Conservation (phyloP, 2,888 invertebrate species). For the Diabrotica balteata region DNA sequence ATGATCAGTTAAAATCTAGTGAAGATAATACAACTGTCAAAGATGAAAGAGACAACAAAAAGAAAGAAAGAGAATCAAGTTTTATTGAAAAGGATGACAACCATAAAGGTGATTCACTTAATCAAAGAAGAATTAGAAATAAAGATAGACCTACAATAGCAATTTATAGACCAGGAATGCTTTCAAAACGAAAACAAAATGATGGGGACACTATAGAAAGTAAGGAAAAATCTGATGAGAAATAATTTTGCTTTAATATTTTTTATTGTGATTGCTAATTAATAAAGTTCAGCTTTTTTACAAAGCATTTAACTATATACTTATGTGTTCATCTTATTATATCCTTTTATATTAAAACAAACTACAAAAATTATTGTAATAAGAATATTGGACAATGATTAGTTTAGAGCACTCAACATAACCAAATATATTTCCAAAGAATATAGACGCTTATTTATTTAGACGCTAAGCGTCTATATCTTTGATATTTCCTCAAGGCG, state of each 20-base stretch:
- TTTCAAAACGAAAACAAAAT: slow-evolving; percentile 75
- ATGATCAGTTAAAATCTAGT: slow-evolving; percentile 28
- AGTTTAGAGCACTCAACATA: too few relatives aligned
- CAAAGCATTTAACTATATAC: too few relatives aligned
- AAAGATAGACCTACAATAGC: slow-evolving; percentile 88
- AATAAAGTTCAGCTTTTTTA: background rate
- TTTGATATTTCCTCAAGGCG: too few relatives aligned
- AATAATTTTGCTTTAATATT: slow-evolving; percentile 8
- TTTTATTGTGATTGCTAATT: slow-evolving; percentile 2
- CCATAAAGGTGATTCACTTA: slow-evolving; percentile 29
- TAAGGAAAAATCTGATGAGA: slow-evolving; percentile 34
- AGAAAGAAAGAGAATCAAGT: slow-evolving; percentile 34
- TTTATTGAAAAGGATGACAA: slow-evolving; percentile 30
- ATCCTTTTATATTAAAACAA: too few relatives aligned
- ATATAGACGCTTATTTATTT: too few relatives aligned
- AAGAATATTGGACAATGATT: too few relatives aligned
- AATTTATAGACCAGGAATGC: slow-evolving; percentile 90
- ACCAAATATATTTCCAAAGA: too few relatives aligned
- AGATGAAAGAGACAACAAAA: slow-evolving; percentile 21
- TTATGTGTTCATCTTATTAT: too few relatives aligned
- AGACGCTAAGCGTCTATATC: too few relatives aligned
- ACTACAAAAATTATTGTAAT: too few relatives aligned
- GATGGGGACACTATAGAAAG: slow-evolving; percentile 59
- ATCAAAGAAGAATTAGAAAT: slow-evolving; percentile 64
- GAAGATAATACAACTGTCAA: slow-evolving; percentile 28